phyloP scores from a whole-genome alignment of 2,888 invertebrate genomes.

The Cryptocephalus moraei region DNA sequence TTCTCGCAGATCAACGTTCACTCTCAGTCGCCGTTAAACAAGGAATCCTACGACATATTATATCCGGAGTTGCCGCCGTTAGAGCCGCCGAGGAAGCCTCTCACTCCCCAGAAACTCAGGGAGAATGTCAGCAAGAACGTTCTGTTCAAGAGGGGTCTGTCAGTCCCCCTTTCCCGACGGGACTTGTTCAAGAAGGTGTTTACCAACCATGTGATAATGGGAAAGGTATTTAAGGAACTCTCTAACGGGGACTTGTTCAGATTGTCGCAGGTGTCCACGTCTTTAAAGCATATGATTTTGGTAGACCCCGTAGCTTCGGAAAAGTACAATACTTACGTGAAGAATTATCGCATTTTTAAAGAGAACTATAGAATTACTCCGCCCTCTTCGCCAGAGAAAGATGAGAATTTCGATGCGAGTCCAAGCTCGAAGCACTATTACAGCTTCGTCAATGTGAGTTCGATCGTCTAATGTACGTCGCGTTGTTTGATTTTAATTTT shows the following conservation, averaged over 20 bases:
- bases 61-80: slow-evolving; percentile 25
- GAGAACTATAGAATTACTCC: slow-evolving; percentile 30
- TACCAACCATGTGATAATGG: slow-evolving; percentile 23
- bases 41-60: slow-evolving; percentile 27
- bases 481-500: slow-evolving; percentile 1
- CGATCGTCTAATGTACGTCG: slow-evolving; percentile 1
- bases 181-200: slow-evolving; percentile 15
- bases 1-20: slow-evolving; percentile 20
- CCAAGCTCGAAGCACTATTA: slow-evolving; percentile 16
- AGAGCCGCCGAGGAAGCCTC: slow-evolving; percentile 12
- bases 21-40: slow-evolving; percentile 21
- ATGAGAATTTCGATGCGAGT: slow-evolving; percentile 11
- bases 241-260: slow-evolving; percentile 29
- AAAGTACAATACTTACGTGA: slow-evolving; percentile 16
- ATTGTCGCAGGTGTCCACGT: slow-evolving; percentile 23
- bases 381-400: slow-evolving; percentile 24
- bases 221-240: slow-evolving; percentile 25
- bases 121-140: slow-evolving; percentile 13
- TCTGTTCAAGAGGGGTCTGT: slow-evolving; percentile 25
- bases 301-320: slow-evolving; percentile 12
- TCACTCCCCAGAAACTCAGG: slow-evolving; percentile 22
- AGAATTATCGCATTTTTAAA: slow-evolving; percentile 20
- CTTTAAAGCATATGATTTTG: slow-evolving; percentile 17
- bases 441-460: slow-evolving; percentile 12
- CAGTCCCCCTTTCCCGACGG: slow-evolving; percentile 18